Conservation (phyloP, 2,888 invertebrate species). For the Pyrgus malvae region DNA sequence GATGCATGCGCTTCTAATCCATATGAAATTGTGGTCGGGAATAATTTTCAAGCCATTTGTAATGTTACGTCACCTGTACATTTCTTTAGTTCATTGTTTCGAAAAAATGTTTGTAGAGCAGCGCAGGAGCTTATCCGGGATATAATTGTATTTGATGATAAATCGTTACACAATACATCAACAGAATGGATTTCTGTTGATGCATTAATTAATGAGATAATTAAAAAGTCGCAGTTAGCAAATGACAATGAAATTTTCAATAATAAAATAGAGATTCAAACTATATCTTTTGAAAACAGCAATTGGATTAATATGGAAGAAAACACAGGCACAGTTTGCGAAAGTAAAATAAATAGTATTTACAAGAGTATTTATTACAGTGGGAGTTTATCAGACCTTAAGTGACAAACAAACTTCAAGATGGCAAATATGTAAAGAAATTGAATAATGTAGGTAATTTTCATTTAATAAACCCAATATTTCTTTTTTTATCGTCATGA, state of each 20-base stretch:
- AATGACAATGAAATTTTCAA: slow-evolving; percentile 30
- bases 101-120: slow-evolving; percentile 29
- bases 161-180: slow-evolving; percentile 16
- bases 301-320: slow-evolving; percentile 4
- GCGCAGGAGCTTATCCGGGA: slow-evolving; percentile 39
- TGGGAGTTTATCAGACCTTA: background rate
- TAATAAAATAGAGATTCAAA: slow-evolving; percentile 38
- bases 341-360: background rate
- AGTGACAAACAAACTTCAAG: too few species aligned
- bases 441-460: too few species aligned
- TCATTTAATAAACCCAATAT: too few species aligned
- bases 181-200: slow-evolving; percentile 38
- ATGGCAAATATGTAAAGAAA: too few species aligned
- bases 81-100: background rate
- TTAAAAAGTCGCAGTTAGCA: slow-evolving; percentile 26
- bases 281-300: slow-evolving; percentile 26
- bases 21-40: too few species aligned
- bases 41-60: too few species aligned
- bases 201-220: slow-evolving; percentile 37
- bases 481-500: too few species aligned
- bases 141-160: slow-evolving; percentile 30
- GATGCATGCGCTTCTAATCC: too few species aligned
- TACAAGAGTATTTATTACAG: slow-evolving; percentile 1
- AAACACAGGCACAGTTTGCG: background rate
- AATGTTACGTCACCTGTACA: too few species aligned